Evolutionary conservation across 2,113 vertebrate species (phyloP).

Genomic region (Oceanites oceanicus): DNA sequence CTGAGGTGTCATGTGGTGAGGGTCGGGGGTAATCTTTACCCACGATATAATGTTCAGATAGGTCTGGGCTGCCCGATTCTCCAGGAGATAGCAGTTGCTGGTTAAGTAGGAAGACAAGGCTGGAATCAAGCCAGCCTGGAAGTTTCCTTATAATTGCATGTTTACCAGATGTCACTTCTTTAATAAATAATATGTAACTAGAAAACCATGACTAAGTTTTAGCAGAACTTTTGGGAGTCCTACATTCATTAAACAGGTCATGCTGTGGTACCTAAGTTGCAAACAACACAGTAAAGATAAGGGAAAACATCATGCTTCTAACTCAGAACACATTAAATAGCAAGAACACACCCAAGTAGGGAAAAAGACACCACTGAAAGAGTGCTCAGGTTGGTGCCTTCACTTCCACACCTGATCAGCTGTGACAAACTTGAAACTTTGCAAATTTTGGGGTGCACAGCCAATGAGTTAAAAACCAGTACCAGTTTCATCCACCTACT

Average conservation of each 20-base stretch:
- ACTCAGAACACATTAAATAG: neutral
- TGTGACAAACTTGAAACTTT: neutral
- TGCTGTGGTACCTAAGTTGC: neutral
- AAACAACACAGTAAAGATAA: no score
- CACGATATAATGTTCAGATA: fast-evolving
- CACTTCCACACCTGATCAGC: no score
- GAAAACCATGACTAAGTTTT: neutral
- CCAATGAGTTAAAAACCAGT: neutral
- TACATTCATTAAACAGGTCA: no score
- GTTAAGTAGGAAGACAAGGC: neutral
- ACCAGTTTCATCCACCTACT: no score
- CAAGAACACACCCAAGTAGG: neutral
- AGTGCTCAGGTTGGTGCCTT: neutral
- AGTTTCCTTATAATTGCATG: no score
- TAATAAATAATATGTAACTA: neutral
- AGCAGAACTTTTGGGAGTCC: neutral
- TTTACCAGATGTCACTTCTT: neutral
- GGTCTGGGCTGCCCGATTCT: neutral
- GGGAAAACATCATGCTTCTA: neutral
- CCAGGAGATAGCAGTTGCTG: neutral
- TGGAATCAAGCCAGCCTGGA: neutral
- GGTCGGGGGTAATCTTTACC: neutral
- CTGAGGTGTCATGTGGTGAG: fast-evolving
- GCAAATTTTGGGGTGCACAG: no score
- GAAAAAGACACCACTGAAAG: neutral